Percentiles rank a stretch among this genome's conserved stretches.
Conservation (phyloP, 2,113 vertebrate species). For the Calidris pygmaea region DNA sequence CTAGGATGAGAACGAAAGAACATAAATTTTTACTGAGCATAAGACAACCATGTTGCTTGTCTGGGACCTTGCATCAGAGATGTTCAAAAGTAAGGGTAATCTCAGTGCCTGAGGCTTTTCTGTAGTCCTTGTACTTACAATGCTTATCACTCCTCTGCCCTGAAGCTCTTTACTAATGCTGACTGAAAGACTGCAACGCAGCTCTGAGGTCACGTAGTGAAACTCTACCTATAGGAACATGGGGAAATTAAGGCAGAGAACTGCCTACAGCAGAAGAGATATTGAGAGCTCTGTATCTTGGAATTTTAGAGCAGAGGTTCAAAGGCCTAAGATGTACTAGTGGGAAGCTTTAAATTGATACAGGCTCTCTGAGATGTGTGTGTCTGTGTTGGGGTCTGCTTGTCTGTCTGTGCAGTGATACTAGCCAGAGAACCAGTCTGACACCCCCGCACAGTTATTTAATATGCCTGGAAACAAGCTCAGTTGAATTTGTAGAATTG, state of each 20-base stretch:
- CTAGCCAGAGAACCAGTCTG: background rate
- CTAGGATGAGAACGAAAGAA: background rate
- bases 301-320: background rate
- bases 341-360: background rate
- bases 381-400: background rate
- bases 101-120: background rate
- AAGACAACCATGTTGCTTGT: background rate
- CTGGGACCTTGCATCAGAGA: background rate
- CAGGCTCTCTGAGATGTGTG: accelerated
- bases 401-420: background rate
- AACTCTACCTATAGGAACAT: background rate
- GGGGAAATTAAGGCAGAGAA: background rate
- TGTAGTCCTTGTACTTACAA: background rate
- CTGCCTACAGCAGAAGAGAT: background rate
- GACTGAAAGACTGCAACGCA: background rate
- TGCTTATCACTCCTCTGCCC: background rate
- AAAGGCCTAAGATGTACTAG: background rate
- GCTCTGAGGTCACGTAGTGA: background rate
- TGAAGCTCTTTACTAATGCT: background rate
- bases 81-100: background rate
- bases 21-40: background rate
- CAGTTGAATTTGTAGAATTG: background rate
- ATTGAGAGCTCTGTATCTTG: background rate
- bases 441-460: background rate
- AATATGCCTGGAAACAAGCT: background rate